Percentiles rank a stretch among this genome's conserved stretches.
Conservation (phyloP, 2,113 vertebrate species). For the Centrocercus urophasianus region DNA sequence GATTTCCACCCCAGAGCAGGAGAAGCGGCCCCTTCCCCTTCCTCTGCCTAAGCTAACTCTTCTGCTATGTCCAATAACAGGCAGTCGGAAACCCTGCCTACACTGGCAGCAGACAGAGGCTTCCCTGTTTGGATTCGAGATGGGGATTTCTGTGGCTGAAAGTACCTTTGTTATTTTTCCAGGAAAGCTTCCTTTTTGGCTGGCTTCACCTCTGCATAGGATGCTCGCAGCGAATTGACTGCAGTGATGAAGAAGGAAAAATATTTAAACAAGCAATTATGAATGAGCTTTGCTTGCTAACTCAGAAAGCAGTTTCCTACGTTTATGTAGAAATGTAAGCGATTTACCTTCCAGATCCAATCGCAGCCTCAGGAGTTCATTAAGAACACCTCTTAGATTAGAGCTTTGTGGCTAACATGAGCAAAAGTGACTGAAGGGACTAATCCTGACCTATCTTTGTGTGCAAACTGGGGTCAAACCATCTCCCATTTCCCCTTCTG, state of each 20-base stretch:
- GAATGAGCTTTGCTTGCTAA: background rate
- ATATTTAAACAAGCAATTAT: conserved; percentile 55
- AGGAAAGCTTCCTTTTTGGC: conserved; percentile 66
- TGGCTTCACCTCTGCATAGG: background rate
- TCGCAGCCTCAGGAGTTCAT: background rate
- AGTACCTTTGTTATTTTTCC: conserved; percentile 67
- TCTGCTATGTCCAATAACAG: background rate
- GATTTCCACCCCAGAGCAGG: background rate
- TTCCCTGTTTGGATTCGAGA: conserved; percentile 63
- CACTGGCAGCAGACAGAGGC: conserved; percentile 64
- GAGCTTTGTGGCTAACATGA: background rate
- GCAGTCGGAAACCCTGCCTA: conserved; percentile 54
- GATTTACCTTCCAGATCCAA: background rate
- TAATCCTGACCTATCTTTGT: background rate
- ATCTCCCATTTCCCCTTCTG: background rate
- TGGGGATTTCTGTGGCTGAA: conserved; percentile 69
- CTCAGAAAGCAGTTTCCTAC: background rate
- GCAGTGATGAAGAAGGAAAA: conserved; percentile 5
- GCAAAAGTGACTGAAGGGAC: background rate
- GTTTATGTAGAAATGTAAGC: background rate
- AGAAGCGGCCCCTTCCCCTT: conserved; percentile 49
- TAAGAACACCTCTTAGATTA: background rate
- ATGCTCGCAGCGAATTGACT: conserved; percentile 9
- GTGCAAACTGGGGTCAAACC: background rate
- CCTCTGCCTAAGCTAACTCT: conserved; percentile 8